Percentiles rank a stretch among this genome's conserved stretches.
These are phyloP conservation scores for Maniola hyperantus DNA, from an alignment of 2,888 invertebrate genomes.

Conservation along the genomic window DNA sequence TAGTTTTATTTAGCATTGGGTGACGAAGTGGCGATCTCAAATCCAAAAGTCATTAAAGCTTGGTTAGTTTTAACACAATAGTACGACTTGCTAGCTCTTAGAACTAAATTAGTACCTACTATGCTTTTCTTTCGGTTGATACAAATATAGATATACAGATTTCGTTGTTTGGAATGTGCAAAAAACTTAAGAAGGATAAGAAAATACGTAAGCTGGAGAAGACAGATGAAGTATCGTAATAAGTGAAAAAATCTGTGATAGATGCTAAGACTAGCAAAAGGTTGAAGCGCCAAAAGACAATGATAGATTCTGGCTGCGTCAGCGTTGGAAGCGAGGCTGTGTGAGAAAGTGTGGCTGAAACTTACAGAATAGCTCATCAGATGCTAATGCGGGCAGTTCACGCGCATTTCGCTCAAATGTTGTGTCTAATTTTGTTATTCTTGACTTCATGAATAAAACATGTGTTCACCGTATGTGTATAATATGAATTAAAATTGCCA, in stretches of 20 bases:
- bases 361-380: conserved; percentile 1
- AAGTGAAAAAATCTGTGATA: background rate
- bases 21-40: too few relatives aligned
- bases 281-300: background rate
- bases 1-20: too few relatives aligned
- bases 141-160: too few relatives aligned
- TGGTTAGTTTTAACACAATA: too few relatives aligned
- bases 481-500: conserved; percentile 19
- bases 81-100: too few relatives aligned
- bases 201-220: background rate
- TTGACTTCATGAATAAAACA: conserved; percentile 38
- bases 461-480: conserved; percentile 21
- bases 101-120: too few relatives aligned
- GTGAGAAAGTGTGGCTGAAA: too few relatives aligned
- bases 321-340: background rate
- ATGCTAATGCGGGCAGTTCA: conserved; percentile 25
- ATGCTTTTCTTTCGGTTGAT: too few relatives aligned
- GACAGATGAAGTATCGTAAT: background rate
- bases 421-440: conserved; percentile 26
- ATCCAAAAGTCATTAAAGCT: too few relatives aligned
- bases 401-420: conserved; percentile 20
- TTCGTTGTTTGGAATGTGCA: too few relatives aligned
- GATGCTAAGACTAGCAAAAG: background rate
- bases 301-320: background rate
- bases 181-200: background rate